Conservation (phyloP, 2,797 vertebrate species). For the Loriculus beryllinus region DNA sequence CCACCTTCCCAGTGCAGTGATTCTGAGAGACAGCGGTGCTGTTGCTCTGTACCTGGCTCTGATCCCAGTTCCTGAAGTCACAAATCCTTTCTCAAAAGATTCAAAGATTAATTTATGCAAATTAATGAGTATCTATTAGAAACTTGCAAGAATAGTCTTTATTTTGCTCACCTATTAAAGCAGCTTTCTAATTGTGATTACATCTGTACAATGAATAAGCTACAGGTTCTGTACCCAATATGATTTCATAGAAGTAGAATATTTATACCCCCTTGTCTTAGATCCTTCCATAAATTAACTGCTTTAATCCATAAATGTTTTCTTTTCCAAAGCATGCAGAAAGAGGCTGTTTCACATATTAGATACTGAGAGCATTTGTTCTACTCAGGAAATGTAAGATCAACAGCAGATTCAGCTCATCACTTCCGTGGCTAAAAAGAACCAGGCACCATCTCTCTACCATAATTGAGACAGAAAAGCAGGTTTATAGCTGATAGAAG, state of each 20-base stretch:
- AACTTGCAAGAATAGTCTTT: not conserved
- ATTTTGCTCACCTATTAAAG: not conserved
- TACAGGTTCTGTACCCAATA: not conserved
- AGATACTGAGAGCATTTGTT: not conserved
- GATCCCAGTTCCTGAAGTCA: not conserved
- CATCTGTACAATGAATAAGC: not conserved
- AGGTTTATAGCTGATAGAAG: not conserved
- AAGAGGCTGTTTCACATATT: not conserved
- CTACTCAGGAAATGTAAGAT: not conserved
- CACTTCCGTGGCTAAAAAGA: not conserved
- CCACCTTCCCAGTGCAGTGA: not conserved
- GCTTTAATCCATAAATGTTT: not conserved
- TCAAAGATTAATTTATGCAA: not conserved
- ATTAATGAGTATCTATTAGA: not conserved
- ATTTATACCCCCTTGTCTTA: not conserved
- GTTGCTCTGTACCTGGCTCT: not conserved
- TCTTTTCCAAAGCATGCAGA: not conserved
- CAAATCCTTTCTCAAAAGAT: not conserved
- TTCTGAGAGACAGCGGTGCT: not conserved
- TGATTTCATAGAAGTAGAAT: not conserved
- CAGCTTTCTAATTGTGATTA: not conserved
- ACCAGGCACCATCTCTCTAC: not conserved
- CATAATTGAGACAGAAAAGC: not conserved
- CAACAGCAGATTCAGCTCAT: not conserved
- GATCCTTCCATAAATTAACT: not conserved